Percentiles rank a stretch among this genome's conserved stretches.
phyloP scores from a whole-genome alignment of 2,888 invertebrate species.

The Coenonympha arcania region DNA sequence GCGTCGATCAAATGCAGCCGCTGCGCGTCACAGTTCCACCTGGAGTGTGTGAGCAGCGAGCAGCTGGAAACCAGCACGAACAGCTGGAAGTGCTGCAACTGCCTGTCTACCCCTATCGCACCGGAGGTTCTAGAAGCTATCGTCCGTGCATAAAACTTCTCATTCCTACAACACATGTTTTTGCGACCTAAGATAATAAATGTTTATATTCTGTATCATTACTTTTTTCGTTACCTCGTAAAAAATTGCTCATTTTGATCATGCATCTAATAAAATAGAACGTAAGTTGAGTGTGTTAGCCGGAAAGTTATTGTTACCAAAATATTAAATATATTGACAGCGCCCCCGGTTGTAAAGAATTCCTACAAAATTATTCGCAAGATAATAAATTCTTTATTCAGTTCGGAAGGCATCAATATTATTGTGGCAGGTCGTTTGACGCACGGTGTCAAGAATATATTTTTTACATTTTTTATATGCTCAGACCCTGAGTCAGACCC shows the following conservation, averaged over 20 bases:
- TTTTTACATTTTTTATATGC: no score
- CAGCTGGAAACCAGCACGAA: conserved; percentile 46
- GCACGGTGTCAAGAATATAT: no score
- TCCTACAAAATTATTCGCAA: no score
- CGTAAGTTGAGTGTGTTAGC: no score
- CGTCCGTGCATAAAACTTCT: conserved; percentile 14
- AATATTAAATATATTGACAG: no score
- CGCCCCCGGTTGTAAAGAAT: no score
- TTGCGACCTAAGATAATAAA: conserved; percentile 7
- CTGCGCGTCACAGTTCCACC: conserved; percentile 55
- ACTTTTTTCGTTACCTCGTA: neutral
- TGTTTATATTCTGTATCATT: neutral
- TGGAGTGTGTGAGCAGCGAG: conserved; percentile 53
- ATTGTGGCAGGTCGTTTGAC: no score
- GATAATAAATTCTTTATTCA: no score
- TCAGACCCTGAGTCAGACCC: no score
- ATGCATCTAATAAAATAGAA: no score
- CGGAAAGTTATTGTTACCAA: no score
- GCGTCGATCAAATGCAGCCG: conserved; percentile 58
- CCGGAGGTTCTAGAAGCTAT: conserved; percentile 14
- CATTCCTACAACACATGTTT: neutral
- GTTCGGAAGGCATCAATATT: no score
- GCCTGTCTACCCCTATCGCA: conserved; percentile 26
- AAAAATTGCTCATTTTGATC: neutral
- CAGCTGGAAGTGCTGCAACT: conserved; percentile 54